Percentiles rank a stretch among this genome's conserved stretches.
Evolutionary conservation across 2,797 vertebrate species (phyloP).

Genomic region (Amniataba percoides): DNA sequence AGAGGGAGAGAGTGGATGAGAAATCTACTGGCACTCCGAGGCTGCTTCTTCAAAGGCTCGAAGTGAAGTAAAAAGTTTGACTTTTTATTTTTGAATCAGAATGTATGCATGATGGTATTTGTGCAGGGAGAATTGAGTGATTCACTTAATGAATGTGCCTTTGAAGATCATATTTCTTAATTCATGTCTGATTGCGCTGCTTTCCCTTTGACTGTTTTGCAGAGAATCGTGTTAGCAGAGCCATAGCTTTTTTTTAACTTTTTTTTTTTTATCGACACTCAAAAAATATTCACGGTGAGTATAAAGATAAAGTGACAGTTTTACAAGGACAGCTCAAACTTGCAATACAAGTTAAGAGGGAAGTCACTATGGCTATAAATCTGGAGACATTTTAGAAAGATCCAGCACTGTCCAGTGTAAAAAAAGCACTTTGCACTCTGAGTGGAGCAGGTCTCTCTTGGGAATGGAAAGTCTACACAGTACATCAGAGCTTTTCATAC

Average conservation of each 20-base stretch:
- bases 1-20: conserved; percentile 17
- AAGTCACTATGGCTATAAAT: conserved; percentile 36
- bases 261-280: conserved; percentile 1
- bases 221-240: neutral
- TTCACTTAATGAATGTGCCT: conserved; percentile 20
- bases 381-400: conserved; percentile 32
- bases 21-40: conserved; percentile 10
- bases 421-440: conserved; percentile 28
- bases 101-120: neutral
- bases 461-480: conserved; percentile 37
- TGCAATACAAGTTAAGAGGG: conserved; percentile 28
- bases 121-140: neutral
- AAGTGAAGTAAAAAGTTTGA: conserved; percentile 24
- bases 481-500: conserved; percentile 39
- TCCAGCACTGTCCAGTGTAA: conserved; percentile 14
- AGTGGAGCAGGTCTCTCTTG: conserved; percentile 30
- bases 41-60: conserved; percentile 34
- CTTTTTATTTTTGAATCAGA: conserved; percentile 25
- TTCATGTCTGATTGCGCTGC: conserved; percentile 1
- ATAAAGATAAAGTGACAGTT: conserved; percentile 47
- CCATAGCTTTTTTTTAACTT: neutral
- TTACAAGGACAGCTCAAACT: conserved; percentile 46
- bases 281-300: conserved; percentile 31
- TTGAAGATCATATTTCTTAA: conserved; percentile 14
- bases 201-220: conserved; percentile 8